Evolutionary conservation across 1,140 invertebrate species (phyloP), one percentile per base, ranked within the genome.

Genomic region (Melitaea cinxia): DNA sequence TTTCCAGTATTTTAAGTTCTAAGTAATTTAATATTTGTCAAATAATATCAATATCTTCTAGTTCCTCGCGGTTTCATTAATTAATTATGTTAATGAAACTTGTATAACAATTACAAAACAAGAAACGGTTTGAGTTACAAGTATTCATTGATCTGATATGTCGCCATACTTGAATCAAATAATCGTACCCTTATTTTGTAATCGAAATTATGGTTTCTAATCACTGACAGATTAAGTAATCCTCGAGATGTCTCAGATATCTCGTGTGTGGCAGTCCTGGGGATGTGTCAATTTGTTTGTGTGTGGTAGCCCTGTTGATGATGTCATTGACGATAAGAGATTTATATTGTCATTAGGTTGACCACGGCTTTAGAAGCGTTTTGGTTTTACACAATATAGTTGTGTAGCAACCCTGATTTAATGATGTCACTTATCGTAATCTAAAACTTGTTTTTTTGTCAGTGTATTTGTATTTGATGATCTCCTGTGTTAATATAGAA

Each of bases 191-290:
- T 53, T 39, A 37, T 60, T 61, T n/a, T 33, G 49, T 53, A 61
- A 61, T 60, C 57, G 45, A 15, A 49, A 49, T 35, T 35, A 42
- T 52, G 49, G 59, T 61, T 61, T 53, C 59, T 61, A 42, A 61
- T 61, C 59, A 61, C 33, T 39, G 53, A 30, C 35, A 39, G 30
- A 21, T 61, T 61, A 21, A 5, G 49, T 53, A 52, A 53, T 61
- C 52, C 52, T 61, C 59, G 30, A 33, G 21, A 35, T 60, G 19
- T 53, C 33, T 60, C 33, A 42, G 4, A 23, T 45, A 0, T 5
- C 35, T 0, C 17, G 58, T 15, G 45, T 37, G 47, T 61, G 49
- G 33, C 5, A 53, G 49, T n/a, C 59, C 47, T 15, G 24, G 30
- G 47, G 21, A 35, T 60, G 19, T 53, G 49, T 60, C 33, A 42